A percentile compares a stretch with the other conserved stretches of the same genome.
These are phyloP conservation scores for Mirza zaza DNA, from an alignment of 2,113 vertebrate species.

Conservation along the genomic window DNA sequence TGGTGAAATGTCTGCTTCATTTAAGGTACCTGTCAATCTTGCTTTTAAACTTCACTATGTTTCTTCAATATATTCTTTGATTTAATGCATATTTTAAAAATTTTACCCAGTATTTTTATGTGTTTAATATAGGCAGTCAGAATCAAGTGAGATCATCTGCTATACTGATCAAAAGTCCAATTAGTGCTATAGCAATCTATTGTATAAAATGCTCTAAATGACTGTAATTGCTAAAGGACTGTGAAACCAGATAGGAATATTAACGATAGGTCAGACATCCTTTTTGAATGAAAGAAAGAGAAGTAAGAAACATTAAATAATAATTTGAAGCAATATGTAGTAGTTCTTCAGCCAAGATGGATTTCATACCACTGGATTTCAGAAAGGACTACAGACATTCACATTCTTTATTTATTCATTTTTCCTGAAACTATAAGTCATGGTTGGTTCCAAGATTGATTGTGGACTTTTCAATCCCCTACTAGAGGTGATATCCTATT, in stretches of 20 bases:
- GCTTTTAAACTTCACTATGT: not conserved
- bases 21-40: not conserved
- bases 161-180: slow-evolving; percentile 24
- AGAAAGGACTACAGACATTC: not conserved
- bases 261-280: not conserved
- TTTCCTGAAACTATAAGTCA: not conserved
- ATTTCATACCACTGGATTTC: not conserved
- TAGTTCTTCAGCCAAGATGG: not conserved
- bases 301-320: not conserved
- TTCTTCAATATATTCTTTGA: not conserved
- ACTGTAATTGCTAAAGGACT: not conserved
- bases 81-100: not conserved
- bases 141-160: not conserved
- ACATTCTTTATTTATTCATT: not conserved
- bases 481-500: not conserved
- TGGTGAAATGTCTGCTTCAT: not conserved
- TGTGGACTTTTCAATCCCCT: not conserved
- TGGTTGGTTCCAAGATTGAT: not conserved
- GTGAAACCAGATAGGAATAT: not conserved
- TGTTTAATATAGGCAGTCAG: not conserved
- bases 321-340: not conserved
- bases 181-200: not conserved
- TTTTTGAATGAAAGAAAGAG: not conserved
- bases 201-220: not conserved
- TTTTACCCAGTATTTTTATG: not conserved